Base-by-base conservation (phyloP, 92 coral and sea anemone genomes). In the Bergia sp. region DNA sequence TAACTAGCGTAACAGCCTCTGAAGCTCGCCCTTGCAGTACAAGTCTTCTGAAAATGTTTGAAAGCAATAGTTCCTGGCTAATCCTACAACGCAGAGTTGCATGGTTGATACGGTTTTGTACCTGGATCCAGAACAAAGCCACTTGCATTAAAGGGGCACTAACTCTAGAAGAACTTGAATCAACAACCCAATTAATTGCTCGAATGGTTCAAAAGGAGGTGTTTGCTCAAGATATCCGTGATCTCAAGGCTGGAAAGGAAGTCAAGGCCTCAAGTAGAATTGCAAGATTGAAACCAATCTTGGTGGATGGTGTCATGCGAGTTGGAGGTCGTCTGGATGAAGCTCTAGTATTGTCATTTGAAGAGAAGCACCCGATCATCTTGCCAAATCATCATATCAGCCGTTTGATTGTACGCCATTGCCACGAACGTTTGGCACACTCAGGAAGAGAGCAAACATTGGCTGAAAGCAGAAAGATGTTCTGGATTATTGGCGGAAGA, bases 81-180 rank as follows among this genome's bases (percentile, higher is more conserved):
- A 80, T 50, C 57, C 49, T 91, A 29, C 93, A 91, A 86, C 58
- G 93, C 73, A 86, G 49, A 47, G 85, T 92, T 71, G 94, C 94
- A 74, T 92, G 94, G 89, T 81, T 92, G 87, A 72, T 85, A 77
- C 91, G 94, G 57, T 92, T 92, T 82, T 77, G 86, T 79, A 83
- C 37, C 65, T 92, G 91, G 92, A 76, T 92, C 66, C 82, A 61
- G 61, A 86, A 76, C 83, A 89, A 92, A 72, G 76, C 76, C 76
- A 72, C 76, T 44, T 44, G 55, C 65, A 78, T 78, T 78, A 53
- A 44, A 53, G 65, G 65, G 47, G 65, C 55, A 78, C 65, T 78
- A 78, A 78, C 82, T 44, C 58, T 78, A 8, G 82, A 78, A 44
- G 82, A 78, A 44, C 82, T 78, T 12, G 82, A 78, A 78, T 44